Conservation (phyloP, 1,140 invertebrate genomes). For the Paraescarpia echinospica region DNA sequence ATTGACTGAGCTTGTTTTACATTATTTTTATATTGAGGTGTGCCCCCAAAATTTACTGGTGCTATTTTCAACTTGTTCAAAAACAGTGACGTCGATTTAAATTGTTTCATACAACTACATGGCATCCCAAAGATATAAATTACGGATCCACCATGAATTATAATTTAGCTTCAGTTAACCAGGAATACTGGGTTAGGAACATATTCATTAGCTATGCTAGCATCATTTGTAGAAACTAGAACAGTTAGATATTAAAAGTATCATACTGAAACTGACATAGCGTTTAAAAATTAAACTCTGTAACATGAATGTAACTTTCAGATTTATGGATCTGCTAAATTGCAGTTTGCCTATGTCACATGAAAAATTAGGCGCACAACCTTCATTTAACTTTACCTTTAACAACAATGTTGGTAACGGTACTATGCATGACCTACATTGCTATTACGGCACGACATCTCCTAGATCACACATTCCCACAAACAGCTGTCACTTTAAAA, state of each 20-base stretch:
- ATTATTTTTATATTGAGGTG: neutral
- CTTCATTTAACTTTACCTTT: no score
- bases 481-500: no score
- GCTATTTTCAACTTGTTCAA: neutral
- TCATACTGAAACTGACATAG: neutral
- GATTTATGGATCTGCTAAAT: no score
- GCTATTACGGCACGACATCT: no score
- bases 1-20: neutral
- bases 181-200: neutral
- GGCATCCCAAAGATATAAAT: neutral
- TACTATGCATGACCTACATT: no score
- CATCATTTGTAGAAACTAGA: no score
- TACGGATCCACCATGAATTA: neutral
- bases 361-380: no score
- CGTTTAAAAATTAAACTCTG: neutral
- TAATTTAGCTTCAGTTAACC: neutral
- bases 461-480: no score
- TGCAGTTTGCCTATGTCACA: no score
- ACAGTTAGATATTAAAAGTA: neutral
- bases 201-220: no score
- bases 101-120: neutral
- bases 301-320: neutral
- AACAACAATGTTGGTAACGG: no score
- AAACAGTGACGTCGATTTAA: neutral
- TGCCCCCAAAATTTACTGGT: neutral